A percentile compares a stretch with the other conserved stretches of the same genome.
These are phyloP conservation scores for Pseudorasbora parva DNA, from an alignment of 2,113 vertebrate genomes.

Conservation along the genomic window DNA sequence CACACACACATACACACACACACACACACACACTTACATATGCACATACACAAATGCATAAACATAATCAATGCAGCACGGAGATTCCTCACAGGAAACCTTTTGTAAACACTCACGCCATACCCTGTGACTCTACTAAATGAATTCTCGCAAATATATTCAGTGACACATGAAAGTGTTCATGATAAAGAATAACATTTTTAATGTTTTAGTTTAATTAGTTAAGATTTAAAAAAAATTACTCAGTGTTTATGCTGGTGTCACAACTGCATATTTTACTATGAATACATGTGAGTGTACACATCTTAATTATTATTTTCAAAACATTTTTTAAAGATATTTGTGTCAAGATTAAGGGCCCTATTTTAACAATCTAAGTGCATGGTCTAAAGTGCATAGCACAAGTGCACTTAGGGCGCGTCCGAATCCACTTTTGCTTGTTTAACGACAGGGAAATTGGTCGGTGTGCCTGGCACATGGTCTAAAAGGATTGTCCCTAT, in stretches of 20 bases:
- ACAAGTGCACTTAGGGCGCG: no score
- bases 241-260: neutral
- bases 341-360: neutral
- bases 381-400: no score
- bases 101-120: neutral
- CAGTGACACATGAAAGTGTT: neutral
- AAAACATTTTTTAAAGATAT: neutral
- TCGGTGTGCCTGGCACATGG: no score
- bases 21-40: neutral
- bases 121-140: neutral
- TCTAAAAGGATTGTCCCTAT: no score
- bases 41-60: slow-evolving; percentile 5
- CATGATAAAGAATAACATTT: neutral
- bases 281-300: neutral
- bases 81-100: slow-evolving; percentile 25
- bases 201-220: neutral
- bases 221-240: neutral
- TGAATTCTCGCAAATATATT: neutral
- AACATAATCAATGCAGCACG: slow-evolving; percentile 16
- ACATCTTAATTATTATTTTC: neutral
- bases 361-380: no score
- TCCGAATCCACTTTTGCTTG: no score
- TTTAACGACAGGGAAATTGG: no score
- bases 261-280: no score
- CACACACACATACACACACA: slow-evolving; percentile 4